phyloP scores from a whole-genome alignment of 1,140 invertebrate species.

The Zophobas morio region DNA sequence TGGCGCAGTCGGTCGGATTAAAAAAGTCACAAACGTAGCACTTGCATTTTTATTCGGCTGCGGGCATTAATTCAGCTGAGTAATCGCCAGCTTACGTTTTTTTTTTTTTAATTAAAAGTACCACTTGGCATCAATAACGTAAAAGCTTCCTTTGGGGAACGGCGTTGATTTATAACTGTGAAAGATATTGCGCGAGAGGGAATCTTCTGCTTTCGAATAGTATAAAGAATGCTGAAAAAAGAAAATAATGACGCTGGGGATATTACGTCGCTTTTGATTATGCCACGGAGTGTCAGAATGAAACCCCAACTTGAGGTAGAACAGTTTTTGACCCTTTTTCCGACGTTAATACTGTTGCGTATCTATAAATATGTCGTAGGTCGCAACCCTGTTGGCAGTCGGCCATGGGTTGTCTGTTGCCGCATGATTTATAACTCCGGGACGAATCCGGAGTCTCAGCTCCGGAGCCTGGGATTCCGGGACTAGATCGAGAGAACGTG shows the following conservation, averaged over 20 bases:
- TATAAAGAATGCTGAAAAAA: slow-evolving; percentile 3
- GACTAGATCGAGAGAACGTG: not conserved
- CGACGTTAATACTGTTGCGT: not conserved
- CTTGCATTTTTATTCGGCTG: not conserved
- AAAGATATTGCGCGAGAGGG: slow-evolving; percentile 18
- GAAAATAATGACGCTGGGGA: slow-evolving; percentile 3
- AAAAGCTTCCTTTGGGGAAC: slow-evolving; percentile 32
- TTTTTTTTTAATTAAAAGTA: slow-evolving; percentile 27
- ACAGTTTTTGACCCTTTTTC: slow-evolving; percentile 1
- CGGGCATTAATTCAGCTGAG: not conserved
- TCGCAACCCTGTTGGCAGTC: slow-evolving; percentile 15
- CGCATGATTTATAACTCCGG: slow-evolving; percentile 3
- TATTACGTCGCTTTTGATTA: not conserved
- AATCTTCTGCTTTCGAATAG: slow-evolving; percentile 1
- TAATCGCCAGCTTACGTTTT: slow-evolving; percentile 7
- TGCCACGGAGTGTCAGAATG: not conserved
- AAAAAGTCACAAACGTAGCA: too few relatives aligned
- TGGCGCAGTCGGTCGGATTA: too few relatives aligned
- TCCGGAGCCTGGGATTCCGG: slow-evolving; percentile 1
- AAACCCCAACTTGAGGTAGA: not conserved
- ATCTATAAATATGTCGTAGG: slow-evolving; percentile 1
- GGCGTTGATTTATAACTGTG: slow-evolving; percentile 27
- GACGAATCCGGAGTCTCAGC: slow-evolving; percentile 6
- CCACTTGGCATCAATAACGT: slow-evolving; percentile 34
- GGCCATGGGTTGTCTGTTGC: not conserved